Evolutionary conservation across 2,113 vertebrate genomes (phyloP).

Genomic region (Periophthalmodon schlosseri): DNA sequence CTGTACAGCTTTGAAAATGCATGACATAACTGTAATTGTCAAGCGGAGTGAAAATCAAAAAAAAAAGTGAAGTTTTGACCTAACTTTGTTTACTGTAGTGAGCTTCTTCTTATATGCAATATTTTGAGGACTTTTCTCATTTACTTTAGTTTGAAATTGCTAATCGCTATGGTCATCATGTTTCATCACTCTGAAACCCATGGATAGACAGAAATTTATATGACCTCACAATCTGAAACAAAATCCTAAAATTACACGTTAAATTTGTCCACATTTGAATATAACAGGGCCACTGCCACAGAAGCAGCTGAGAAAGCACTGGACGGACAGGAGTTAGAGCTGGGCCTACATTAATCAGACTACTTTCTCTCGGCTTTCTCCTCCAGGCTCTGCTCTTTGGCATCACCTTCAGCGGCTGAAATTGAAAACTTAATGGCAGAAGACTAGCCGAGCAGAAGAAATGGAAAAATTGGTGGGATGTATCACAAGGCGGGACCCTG

Average conservation of each 20-base stretch:
- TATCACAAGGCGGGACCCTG: conserved; percentile 44
- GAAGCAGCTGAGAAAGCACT: conserved; percentile 6
- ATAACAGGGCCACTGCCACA: conserved; percentile 28
- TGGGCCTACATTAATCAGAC: conserved; percentile 54
- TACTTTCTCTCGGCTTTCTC: conserved; percentile 41
- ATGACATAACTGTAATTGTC: not conserved
- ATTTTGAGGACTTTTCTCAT: too few relatives aligned
- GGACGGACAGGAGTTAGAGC: conserved; percentile 13
- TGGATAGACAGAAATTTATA: not conserved
- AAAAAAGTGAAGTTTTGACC: too few relatives aligned
- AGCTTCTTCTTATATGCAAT: too few relatives aligned
- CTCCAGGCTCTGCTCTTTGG: conserved; percentile 49
- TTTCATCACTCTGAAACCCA: too few relatives aligned
- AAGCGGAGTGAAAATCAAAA: not conserved
- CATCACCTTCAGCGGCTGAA: conserved; percentile 46
- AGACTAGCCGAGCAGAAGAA: conserved; percentile 64
- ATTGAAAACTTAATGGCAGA: conserved; percentile 62
- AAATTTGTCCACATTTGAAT: conserved; percentile 4
- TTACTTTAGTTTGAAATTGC: too few relatives aligned
- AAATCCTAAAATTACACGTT: not conserved
- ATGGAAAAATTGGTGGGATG: conserved; percentile 60
- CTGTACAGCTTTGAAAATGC: not conserved
- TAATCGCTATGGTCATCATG: too few relatives aligned
- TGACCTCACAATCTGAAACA: conserved; percentile 6
- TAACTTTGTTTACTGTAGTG: too few relatives aligned